Conservation (phyloP, 2,113 vertebrate genomes). For the Ptyas mucosa region DNA sequence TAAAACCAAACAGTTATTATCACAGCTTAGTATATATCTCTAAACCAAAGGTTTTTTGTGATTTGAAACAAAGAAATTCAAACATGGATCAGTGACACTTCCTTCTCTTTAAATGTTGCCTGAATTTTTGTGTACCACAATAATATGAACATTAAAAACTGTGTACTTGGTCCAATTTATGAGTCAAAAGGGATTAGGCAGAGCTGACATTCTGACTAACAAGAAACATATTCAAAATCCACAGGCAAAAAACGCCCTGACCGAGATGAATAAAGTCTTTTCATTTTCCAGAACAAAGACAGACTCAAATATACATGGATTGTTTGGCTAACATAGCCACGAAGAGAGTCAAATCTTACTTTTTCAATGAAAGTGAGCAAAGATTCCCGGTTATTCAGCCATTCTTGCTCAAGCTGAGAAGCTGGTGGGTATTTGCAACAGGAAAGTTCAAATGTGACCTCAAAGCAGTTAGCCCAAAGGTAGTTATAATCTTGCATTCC, state of each 20-base stretch:
- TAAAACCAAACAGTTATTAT: neutral
- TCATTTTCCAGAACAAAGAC: neutral
- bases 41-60: neutral
- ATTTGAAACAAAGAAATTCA: neutral
- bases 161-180: neutral
- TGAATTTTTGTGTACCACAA: neutral
- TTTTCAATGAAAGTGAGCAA: constrained; percentile 89
- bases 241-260: neutral
- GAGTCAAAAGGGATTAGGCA: neutral
- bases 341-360: constrained; percentile 61
- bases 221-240: neutral
- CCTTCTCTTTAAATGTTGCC: neutral
- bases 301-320: accelerated
- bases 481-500: constrained; percentile 99
- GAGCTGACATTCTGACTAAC: neutral
- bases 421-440: constrained; percentile 91
- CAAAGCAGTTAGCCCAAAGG: constrained; percentile 88
- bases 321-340: neutral
- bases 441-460: constrained; percentile 93
- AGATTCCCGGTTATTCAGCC: constrained; percentile 90
- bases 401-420: constrained; percentile 79
- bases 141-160: no score
- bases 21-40: neutral
- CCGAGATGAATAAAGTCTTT: neutral
- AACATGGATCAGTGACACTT: neutral